Evolutionary conservation across 1,140 invertebrate genomes (phyloP), one percentile per base, ranked within the genome.

Genomic region (Drosophila tropicalis): DNA sequence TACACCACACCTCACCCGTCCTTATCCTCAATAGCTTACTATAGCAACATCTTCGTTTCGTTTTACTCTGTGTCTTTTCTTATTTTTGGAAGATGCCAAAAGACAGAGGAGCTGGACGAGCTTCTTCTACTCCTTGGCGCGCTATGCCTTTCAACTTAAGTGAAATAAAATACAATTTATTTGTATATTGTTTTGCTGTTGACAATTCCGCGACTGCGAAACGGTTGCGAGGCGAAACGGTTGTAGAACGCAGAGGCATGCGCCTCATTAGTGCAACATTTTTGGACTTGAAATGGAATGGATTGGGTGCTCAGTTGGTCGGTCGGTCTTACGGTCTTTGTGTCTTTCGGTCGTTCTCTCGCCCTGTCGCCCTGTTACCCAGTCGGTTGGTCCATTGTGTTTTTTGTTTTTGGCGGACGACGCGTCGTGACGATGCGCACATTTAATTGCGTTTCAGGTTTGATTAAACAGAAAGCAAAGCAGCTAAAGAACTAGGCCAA

Each of bases 151-250:
- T 76, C 72, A 81, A 76, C 79, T 81, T 76, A 81, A 81, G 79
- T 81, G 79, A 81, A 81, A 81, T 81, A 81, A 81, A 81, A 81
- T 81, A 81, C 79, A 81, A 81, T 81, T 81, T 81, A 81, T 81
- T 81, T 81, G 79, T 81, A 72, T 81, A 81, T 81, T 81, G 79
- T 81, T 81, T 81, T 81, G 79, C 72, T 81, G 78, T 81, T 81
- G 78, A 72, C 78, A 81, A 81, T 81, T 69, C 47, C 70, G 57
- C 66, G 67, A 70, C 58, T 71, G 41, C 61, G 62, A 25, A 25
- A 19, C 40, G 22, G 22, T 10, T 29, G 29, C 29, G 29, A 29
- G 29, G 29, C 29, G 29, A 29, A 29, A 29, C 29, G 29, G 5
- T 29, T 29, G 0, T 29, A 15, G 19, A 9, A 22, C n/a, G 29